A percentile compares a stretch with the other conserved stretches of the same genome.
Evolutionary conservation across 2,888 invertebrate species (phyloP).

Genomic region (Agrypnus murinus): DNA sequence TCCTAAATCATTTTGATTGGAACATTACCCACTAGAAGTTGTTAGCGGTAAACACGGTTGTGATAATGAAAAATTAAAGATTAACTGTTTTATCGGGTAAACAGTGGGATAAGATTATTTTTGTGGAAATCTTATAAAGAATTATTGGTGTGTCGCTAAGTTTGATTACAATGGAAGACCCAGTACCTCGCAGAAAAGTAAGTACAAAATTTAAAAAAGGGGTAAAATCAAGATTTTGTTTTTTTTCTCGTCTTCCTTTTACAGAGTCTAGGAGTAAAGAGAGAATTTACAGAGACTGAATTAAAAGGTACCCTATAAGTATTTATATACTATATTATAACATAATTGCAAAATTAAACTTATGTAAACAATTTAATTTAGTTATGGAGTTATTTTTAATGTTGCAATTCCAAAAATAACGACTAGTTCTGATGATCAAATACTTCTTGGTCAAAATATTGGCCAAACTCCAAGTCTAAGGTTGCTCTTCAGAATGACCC

Average conservation of each 20-base stretch:
- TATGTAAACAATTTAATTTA: not conserved
- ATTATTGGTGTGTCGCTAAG: not conserved
- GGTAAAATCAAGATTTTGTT: too few relatives aligned
- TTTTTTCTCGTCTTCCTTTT: too few relatives aligned
- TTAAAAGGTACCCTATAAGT: constrained; percentile 66
- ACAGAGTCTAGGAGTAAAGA: constrained; percentile 68
- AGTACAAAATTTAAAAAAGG: constrained; percentile 17
- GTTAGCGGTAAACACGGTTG: constrained; percentile 13
- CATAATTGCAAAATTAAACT: not conserved
- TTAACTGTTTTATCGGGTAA: constrained; percentile 14
- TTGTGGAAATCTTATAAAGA: constrained; percentile 24
- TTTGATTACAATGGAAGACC: constrained; percentile 27
- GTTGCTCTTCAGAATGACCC: constrained; percentile 37
- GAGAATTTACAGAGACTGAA: constrained; percentile 70
- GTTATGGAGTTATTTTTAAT: constrained; percentile 17
- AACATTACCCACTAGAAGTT: constrained; percentile 25
- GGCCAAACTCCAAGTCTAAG: constrained; percentile 38
- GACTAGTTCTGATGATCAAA: constrained; percentile 3
- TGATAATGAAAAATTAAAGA: constrained; percentile 33
- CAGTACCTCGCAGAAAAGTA: constrained; percentile 31
- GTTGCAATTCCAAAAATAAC: constrained; percentile 39
- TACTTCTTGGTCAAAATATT: constrained; percentile 31
- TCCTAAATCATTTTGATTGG: constrained; percentile 15
- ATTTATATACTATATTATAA: not conserved
- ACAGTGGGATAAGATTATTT: constrained; percentile 32